Percentiles rank a stretch among this genome's conserved stretches.
Conservation (phyloP, 2,888 invertebrate genomes). For the Stramonita haemastoma region DNA sequence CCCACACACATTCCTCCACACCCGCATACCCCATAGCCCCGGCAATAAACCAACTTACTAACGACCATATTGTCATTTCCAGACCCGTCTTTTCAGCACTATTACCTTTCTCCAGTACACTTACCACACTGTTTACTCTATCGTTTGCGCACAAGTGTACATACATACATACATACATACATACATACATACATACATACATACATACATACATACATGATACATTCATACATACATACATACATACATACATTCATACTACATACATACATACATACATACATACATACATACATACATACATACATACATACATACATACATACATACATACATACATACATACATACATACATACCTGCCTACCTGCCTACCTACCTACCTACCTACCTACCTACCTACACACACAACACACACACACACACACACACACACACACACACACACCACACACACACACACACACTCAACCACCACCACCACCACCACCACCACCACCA, state of each 20-base stretch:
- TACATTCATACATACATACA: no score
- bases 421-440: neutral
- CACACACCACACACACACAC: no score
- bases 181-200: conserved; percentile 12
- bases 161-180: conserved; percentile 12
- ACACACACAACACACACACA: neutral
- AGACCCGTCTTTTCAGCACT: no score
- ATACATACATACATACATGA: no score
- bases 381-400: neutral
- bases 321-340: conserved; percentile 14
- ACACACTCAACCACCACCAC: no score
- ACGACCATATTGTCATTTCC: no score
- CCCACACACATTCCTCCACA: neutral
- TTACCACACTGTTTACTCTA: no score
- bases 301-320: neutral
- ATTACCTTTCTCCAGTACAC: no score
- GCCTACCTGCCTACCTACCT: neutral
- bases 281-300: neutral
- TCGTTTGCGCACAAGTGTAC: neutral
- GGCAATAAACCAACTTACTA: no score
- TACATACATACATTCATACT: no score
- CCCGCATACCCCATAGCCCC: no score
- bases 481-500: no score
- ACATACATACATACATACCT: conserved; percentile 23
- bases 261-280: conserved; percentile 10